Conservation (phyloP, 2,888 invertebrate genomes). For the Phortica magna region DNA sequence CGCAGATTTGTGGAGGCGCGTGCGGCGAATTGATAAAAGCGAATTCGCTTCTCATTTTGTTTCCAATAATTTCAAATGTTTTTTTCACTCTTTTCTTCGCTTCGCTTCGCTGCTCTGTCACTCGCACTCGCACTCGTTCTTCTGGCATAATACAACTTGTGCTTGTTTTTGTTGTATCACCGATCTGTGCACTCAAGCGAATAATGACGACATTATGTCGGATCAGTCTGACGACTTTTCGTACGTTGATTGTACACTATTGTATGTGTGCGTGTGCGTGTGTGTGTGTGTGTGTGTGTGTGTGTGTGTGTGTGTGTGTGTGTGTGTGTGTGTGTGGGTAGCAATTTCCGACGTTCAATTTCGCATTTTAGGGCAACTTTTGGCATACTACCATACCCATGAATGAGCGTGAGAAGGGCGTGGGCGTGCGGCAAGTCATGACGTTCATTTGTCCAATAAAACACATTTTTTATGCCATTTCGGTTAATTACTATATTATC, state of each 20-base stretch:
- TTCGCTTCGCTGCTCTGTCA: too few relatives aligned
- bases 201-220: conserved; percentile 30
- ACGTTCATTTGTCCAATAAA: not conserved
- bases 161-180: not conserved
- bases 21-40: conserved; percentile 32
- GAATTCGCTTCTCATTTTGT: not conserved
- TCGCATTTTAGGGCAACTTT: not conserved
- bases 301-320: too few relatives aligned
- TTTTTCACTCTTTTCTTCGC: not conserved
- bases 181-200: conserved; percentile 11
- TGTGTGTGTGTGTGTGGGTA: not conserved
- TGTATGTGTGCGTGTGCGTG: not conserved
- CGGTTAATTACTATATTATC: not conserved
- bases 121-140: too few relatives aligned
- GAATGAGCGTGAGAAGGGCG: not conserved
- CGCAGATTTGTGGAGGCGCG: conserved; percentile 16
- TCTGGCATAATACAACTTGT: too few relatives aligned
- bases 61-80: not conserved
- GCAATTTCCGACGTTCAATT: conserved; percentile 12
- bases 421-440: not conserved
- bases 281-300: not conserved
- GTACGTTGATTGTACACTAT: too few relatives aligned
- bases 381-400: not conserved
- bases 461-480: not conserved
- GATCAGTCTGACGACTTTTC: not conserved